phyloP scores from a whole-genome alignment of 1,140 invertebrate species.

The Tachypleus tridentatus region DNA sequence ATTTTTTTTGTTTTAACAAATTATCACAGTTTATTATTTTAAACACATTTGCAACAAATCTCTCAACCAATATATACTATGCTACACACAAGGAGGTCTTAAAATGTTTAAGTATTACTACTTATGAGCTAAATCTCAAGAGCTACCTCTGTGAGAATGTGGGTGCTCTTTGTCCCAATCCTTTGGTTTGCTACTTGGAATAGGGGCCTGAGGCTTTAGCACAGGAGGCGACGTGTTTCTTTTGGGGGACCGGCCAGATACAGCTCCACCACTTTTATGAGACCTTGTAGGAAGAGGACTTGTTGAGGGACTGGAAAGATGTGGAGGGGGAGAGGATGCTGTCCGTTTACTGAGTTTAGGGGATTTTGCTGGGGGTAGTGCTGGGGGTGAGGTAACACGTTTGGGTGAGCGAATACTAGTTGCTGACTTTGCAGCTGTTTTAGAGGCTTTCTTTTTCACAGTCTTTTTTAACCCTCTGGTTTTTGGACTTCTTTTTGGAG shows the following conservation, averaged over 20 bases:
- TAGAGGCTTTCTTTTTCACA: slow-evolving; percentile 6
- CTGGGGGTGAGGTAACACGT: slow-evolving; percentile 3
- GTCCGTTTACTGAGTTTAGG: slow-evolving; percentile 2
- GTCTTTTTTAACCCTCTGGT: not conserved
- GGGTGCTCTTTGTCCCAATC: no score
- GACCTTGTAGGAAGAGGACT: slow-evolving; percentile 7
- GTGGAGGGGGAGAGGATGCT: not conserved
- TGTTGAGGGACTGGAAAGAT: not conserved
- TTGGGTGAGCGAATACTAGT: no score
- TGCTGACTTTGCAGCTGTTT: no score
- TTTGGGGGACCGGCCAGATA: no score
- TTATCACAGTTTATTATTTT: no score
- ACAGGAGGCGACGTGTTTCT: slow-evolving; percentile 11
- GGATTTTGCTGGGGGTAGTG: slow-evolving; percentile 11
- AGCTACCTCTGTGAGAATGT: no score
- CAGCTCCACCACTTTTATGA: slow-evolving; percentile 4
- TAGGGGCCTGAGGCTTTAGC: slow-evolving; percentile 15
- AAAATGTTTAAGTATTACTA: no score
- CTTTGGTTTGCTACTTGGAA: not conserved
- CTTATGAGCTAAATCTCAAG: no score
- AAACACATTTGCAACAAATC: no score
- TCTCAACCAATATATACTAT: no score
- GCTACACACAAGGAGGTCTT: no score
- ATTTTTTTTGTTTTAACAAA: no score
- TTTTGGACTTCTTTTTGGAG: slow-evolving; percentile 3